A percentile compares a stretch with the other conserved stretches of the same genome.
phyloP scores from a whole-genome alignment of 1,140 invertebrate genomes.

The Periplaneta americana region DNA sequence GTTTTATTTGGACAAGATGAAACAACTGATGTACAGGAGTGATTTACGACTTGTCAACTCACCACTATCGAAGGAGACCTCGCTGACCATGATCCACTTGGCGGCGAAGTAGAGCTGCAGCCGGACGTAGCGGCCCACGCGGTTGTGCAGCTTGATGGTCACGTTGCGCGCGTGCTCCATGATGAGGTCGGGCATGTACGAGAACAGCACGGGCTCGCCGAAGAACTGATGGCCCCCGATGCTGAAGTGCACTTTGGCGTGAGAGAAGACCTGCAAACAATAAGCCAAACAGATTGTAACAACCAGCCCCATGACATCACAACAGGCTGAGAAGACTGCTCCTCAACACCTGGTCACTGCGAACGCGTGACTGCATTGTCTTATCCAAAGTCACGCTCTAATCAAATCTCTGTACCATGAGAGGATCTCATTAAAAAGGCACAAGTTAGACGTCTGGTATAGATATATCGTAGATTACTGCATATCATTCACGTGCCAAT shows the following conservation, averaged over 20 bases:
- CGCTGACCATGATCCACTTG: conserved; percentile 83
- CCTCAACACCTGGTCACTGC: too few species aligned
- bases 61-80: conserved; percentile 77
- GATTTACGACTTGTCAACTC: conserved; percentile 29
- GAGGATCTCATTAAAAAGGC: too few species aligned
- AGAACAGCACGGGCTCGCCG: conserved; percentile 57
- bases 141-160: conserved; percentile 72
- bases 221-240: conserved; percentile 59
- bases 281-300: conserved; percentile 18
- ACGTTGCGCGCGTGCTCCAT: conserved; percentile 80
- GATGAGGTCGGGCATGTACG: conserved; percentile 73
- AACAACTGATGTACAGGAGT: background rate
- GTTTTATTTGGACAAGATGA: background rate
- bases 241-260: conserved; percentile 66
- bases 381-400: too few species aligned
- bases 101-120: conserved; percentile 78
- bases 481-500: too few species aligned
- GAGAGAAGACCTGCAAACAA: conserved; percentile 54
- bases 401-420: too few species aligned
- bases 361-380: too few species aligned
- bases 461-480: too few species aligned
- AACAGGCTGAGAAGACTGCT: too few species aligned
- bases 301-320: too few species aligned
- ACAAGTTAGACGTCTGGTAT: too few species aligned
- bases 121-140: conserved; percentile 68